These are phyloP conservation scores for Pangasius larnaudii DNA, from an alignment of 2,797 vertebrate genomes.

Conservation along the genomic window DNA sequence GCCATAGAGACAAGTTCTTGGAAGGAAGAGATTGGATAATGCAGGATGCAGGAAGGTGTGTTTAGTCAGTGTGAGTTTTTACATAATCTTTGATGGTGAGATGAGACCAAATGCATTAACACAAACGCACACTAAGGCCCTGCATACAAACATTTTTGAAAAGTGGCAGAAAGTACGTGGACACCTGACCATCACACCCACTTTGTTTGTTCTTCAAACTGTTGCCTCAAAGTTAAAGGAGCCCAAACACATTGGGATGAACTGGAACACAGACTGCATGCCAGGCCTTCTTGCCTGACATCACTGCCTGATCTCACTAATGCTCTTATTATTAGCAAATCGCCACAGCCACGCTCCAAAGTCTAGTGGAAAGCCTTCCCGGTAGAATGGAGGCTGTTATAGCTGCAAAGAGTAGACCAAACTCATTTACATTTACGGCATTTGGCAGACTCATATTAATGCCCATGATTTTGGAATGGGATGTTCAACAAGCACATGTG, in stretches of 20 bases:
- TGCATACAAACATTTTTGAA: neutral
- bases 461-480: neutral
- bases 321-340: neutral
- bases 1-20: constrained; percentile 14
- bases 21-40: neutral
- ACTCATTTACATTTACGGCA: no score
- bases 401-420: neutral
- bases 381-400: neutral
- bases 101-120: neutral
- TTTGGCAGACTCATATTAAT: neutral
- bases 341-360: neutral
- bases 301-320: neutral
- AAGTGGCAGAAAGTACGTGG: neutral
- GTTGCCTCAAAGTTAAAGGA: neutral
- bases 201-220: neutral
- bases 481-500: neutral
- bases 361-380: neutral
- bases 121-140: neutral
- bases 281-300: neutral
- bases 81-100: neutral
- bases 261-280: neutral
- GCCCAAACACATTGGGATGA: neutral
- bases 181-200: neutral
- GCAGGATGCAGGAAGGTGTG: neutral
- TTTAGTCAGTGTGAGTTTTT: neutral